Conservation (phyloP, 1,140 invertebrate species). For the Drosophila nikananu region DNA sequence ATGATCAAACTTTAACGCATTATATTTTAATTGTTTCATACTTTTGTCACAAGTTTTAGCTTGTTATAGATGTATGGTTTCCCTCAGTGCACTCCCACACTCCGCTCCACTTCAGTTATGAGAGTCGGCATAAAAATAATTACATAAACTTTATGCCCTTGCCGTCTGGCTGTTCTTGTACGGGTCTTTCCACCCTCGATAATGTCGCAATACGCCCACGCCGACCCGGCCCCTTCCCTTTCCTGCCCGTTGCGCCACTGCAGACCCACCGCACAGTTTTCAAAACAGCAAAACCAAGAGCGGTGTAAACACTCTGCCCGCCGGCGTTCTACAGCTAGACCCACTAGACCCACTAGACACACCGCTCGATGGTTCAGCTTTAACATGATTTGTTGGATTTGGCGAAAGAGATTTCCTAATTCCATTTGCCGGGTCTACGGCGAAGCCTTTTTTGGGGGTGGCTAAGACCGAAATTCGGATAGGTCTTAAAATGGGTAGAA, state of each 20-base stretch:
- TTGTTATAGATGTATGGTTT: not conserved
- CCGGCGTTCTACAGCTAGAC: slow-evolving; percentile 30
- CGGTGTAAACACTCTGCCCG: slow-evolving; percentile 72
- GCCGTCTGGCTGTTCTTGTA: slow-evolving; percentile 72
- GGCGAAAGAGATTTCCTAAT: slow-evolving; percentile 80
- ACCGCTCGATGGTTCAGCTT: slow-evolving; percentile 57
- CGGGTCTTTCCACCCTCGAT: slow-evolving; percentile 74
- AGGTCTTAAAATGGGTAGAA: not conserved
- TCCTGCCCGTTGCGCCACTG: slow-evolving; percentile 9
- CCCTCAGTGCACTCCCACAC: slow-evolving; percentile 24
- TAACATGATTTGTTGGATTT: slow-evolving; percentile 85
- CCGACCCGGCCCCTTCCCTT: slow-evolving; percentile 22
- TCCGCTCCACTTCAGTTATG: slow-evolving; percentile 38
- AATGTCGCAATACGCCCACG: slow-evolving; percentile 67
- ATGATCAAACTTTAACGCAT: no score
- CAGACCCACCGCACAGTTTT: slow-evolving; percentile 71
- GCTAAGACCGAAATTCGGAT: no score
- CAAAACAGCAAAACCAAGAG: slow-evolving; percentile 74
- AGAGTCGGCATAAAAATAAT: slow-evolving; percentile 83
- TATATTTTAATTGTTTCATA: no score
- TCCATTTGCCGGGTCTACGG: slow-evolving; percentile 63
- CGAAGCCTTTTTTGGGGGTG: slow-evolving; percentile 45
- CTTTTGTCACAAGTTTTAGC: no score
- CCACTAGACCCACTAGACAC: slow-evolving; percentile 25
- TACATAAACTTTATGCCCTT: slow-evolving; percentile 78